Evolutionary conservation across 1,140 invertebrate genomes (phyloP).

Genomic region (Nasonia giraulti): DNA sequence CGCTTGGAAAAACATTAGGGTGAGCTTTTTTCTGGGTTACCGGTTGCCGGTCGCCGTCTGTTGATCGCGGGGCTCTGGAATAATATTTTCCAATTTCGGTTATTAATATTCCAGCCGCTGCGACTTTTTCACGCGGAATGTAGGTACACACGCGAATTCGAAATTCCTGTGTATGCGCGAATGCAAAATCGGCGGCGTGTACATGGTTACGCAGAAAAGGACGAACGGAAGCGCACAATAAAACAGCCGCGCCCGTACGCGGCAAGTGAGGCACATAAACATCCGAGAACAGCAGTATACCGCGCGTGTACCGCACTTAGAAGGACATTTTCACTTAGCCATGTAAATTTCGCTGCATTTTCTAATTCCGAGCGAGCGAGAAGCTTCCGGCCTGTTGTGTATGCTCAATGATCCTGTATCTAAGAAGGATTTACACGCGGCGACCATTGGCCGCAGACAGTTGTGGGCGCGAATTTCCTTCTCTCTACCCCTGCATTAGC

Average conservation of each 20-base stretch:
- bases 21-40: no score
- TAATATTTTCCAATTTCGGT: no score
- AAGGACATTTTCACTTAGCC: conserved; percentile 20
- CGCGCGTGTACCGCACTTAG: not conserved
- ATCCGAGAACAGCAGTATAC: not conserved
- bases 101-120: no score
- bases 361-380: not conserved
- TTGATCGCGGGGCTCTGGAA: no score
- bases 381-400: not conserved
- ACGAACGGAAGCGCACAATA: not conserved
- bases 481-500: conserved; percentile 54
- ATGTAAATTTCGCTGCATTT: conserved; percentile 1
- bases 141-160: no score
- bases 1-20: no score
- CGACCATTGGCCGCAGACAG: conserved; percentile 4
- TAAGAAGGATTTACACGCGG: conserved; percentile 45
- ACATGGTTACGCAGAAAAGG: not conserved
- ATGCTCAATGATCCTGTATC: not conserved
- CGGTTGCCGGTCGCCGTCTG: no score
- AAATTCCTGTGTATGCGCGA: not conserved
- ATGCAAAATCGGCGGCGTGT: not conserved
- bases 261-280: no score
- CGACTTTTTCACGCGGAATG: no score
- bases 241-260: not conserved
- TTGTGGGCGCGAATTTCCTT: not conserved